Conservation (phyloP, 2,797 vertebrate species). For the Enteromius paludinosus region DNA sequence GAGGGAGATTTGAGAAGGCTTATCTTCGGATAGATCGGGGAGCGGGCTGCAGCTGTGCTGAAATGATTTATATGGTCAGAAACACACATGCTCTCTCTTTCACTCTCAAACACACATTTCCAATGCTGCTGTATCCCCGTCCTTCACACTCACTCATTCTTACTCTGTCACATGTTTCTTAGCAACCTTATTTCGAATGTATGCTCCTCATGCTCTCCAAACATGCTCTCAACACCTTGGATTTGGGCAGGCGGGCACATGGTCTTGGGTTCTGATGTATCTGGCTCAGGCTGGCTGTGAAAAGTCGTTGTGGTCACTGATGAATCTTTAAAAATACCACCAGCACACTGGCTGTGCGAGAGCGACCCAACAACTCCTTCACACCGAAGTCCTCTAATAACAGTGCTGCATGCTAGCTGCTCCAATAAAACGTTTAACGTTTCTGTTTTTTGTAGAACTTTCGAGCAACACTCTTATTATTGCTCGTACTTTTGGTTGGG, state of each 20-base stretch:
- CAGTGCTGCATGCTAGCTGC: constrained; percentile 51
- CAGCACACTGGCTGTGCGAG: constrained; percentile 59
- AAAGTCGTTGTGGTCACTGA: constrained; percentile 45
- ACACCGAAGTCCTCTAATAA: constrained; percentile 66
- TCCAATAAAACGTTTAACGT: not conserved
- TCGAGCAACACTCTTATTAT: not conserved
- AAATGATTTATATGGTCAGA: constrained; percentile 80
- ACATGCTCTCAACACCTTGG: constrained; percentile 23
- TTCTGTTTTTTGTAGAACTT: constrained; percentile 1
- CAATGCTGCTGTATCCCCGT: constrained; percentile 15
- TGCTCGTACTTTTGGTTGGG: not conserved
- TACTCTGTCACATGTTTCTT: constrained; percentile 24
- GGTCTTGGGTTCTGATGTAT: not conserved
- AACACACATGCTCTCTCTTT: constrained; percentile 56
- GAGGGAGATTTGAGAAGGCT: constrained; percentile 83
- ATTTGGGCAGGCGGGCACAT: not conserved
- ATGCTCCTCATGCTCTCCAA: constrained; percentile 3
- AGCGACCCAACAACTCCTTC: constrained; percentile 63
- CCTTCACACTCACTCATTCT: constrained; percentile 34
- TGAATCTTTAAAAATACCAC: constrained; percentile 61
- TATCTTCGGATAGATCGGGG: constrained; percentile 77
- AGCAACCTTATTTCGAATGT: not conserved
- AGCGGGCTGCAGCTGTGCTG: constrained; percentile 78
- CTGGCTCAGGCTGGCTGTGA: constrained; percentile 42
- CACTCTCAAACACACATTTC: constrained; percentile 43